Evolutionary conservation across 2,113 vertebrate species (phyloP), one percentile per base, ranked within the genome.

Genomic region (Dicentrarchus labrax): DNA sequence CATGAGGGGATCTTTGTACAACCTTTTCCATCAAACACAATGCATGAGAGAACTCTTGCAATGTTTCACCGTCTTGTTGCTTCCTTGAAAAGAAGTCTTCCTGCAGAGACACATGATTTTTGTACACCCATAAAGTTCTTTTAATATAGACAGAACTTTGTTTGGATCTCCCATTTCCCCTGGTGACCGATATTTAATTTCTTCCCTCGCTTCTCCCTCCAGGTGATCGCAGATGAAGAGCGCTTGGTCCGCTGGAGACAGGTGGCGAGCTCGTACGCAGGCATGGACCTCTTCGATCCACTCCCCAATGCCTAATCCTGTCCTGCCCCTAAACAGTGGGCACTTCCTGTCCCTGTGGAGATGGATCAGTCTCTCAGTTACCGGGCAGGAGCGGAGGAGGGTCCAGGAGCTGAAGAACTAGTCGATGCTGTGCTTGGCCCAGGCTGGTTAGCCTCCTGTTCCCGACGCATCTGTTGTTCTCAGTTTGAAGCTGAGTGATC

Each of bases 21-120:
- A 70, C 72, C 2, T 16, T 62, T 0, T 67, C 77, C 73, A 88
- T 69, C 0, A 85, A 50, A 22, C 47, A 13, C 65, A 84, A 39
- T 4, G 56, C 69, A 12, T 54, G 65, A 2, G 66, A 86, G 24
- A 79, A 83, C 17, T 89, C 70, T 17, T 72, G 61, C 3, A 86
- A 13, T 0, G 84, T 30, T 61, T 47, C 84, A 1, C 69, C 64
- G 2, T 84, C 77, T 24, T 67, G 60, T 22, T 83, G 79, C 6
- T 70, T 80, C 6, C 38, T n/a, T 3, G 67, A 78, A 22, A n/a
- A 64, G 3, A 83, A 83, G 0, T 57, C 12, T 8, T 86, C 76
- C 19, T 77, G 80, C 22, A 86, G 19, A 47, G 21, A 80, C 43
- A 72, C 61, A 64, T 79, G 76, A 72, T n/a, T 15, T 72, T 13